Base-by-base conservation (phyloP, 2,888 invertebrate species). In the Stictocephala bisonia region DNA sequence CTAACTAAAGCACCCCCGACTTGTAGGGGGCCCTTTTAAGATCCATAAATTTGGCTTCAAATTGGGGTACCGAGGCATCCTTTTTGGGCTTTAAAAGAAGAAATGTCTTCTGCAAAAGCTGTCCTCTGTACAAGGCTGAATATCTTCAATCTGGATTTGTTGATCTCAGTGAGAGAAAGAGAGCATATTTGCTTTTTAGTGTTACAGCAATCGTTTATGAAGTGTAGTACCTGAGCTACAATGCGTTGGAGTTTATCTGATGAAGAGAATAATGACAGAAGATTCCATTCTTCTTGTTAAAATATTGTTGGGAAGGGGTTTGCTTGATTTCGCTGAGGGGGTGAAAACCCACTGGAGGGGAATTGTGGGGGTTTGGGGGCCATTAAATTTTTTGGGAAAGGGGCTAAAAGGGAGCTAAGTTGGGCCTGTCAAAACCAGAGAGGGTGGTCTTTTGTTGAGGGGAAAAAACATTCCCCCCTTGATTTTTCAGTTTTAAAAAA, bases 341-440 rank as follows among this genome's bases (percentile, higher is more conserved):
- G n/a, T 13, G 9, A 6, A 26, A 7, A n/a, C 13, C n/a, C 9
- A 56, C 56, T 22, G 15, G 20, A 13, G 24, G 7, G 35, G 11
- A 31, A 31, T 31, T 20, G n/a, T n/a, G n/a, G n/a, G n/a, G n/a
- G n/a, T n/a, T n/a, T n/a, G n/a, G n/a, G n/a, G n/a, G n/a, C n/a
- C n/a, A n/a, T n/a, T n/a, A n/a, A n/a, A n/a, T n/a, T n/a, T n/a
- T n/a, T n/a, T n/a, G n/a, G n/a, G n/a, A n/a, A n/a, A n/a, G n/a
- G n/a, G n/a, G n/a, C n/a, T n/a, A n/a, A 9, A 6, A 24, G 50
- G n/a, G 13, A 79, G 72, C 77, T 77, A 79, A 7, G 70, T 2
- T 0, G 78, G 78, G n/a, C n/a, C n/a, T n/a, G n/a, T n/a, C n/a
- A n/a, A n/a, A n/a, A n/a, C n/a, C n/a, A n/a, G n/a, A n/a, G n/a